Evolutionary conservation across 2,113 vertebrate genomes (phyloP), one percentile per base, ranked within the genome.

Genomic region (Suncus etruscus): DNA sequence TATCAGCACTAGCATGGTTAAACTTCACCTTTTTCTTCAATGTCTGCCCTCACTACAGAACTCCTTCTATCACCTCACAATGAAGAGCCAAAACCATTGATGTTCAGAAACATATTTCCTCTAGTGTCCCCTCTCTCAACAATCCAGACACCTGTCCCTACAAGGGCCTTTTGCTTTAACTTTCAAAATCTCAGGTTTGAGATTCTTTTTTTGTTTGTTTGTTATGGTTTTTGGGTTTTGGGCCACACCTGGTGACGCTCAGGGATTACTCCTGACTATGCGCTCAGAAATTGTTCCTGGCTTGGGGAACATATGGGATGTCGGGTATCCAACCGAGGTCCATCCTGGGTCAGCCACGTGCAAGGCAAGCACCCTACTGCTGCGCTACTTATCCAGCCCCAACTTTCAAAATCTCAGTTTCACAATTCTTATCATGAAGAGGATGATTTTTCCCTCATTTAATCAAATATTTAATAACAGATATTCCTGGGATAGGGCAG

Each of bases 381-480:
- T 39, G 39, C 39, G 39, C 39, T 39, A 39, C 39, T n/a, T n/a
- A n/a, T n/a, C n/a, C 39, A 39, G 39, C 39, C 39, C 39, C 39
- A 65, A 27, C 22, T 54, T 63, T 84, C 29, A 9, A 63, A 83
- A 22, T 4, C 58, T 89, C 27, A 8, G 11, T 91, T 76, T 90
- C 16, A 11, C 29, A 31, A n/a, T 9, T 16, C 25, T 32, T 5
- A 69, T 69, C 16, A 39, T 84, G 50, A 47, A 20, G 22, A 80
- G n/a, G 14, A 68, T 81, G 39, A 58, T 47, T 76, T 70, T 25
- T 32, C 68, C 29, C 74, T 75, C 45, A 86, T 74, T 92, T 83
- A 92, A 92, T 27, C 72, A 70, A 58, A 61, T 65, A 69, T 39
- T 89, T 78, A 90, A 27, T 78, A n/a, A 63, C 14, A 32, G 22